Evolutionary conservation across 2,888 invertebrate species (phyloP), one percentile per base, ranked within the genome.

Genomic region (Leucoma salicis): DNA sequence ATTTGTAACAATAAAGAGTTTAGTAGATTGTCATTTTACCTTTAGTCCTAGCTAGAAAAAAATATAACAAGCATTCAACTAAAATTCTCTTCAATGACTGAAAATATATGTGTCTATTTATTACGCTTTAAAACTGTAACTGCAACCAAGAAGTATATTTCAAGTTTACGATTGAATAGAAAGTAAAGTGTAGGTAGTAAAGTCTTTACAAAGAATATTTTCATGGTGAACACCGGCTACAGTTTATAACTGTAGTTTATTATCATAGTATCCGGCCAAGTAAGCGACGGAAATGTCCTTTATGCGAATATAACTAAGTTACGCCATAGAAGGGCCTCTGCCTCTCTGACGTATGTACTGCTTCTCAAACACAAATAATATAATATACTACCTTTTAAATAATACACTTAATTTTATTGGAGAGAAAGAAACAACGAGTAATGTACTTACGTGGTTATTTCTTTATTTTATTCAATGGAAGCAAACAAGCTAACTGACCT

Each of bases 201-300:
- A 38, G 11, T 21, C 2, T 29, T n/a, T 29, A 38, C 12, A 31
- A 18, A 24, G 8, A 31, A 38, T 38, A 12, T 16, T 31, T 24
- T 24, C 18, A 27, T 27, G n/a, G n/a, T 27, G 18, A 7, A 38
- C 37, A 14, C 12, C 12, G 35, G 28, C 31, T 38, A 6, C 18
- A 21, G 14, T 38, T 38, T 37, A 37, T 31, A 13, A 3, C 14
- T 14, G n/a, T n/a, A 21, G 14, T 38, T 38, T 37, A 37, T 31
- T n/a, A 3, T 24, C 14, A 31, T 21, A 24, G 12, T 21, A n/a
- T 13, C 10, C 21, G 10, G 6, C 8, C 14, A 24, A 25, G 10
- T 25, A 25, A 25, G 18, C 25, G 31, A 12, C n/a, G 25, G 14
- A 13, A 5, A 14, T 14, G 25, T n/a, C 14, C 24, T 25, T 39